A percentile compares a stretch with the other conserved stretches of the same genome.
Evolutionary conservation across 2,797 vertebrate species (phyloP).

Genomic region (Pangasius sanitwongsei): DNA sequence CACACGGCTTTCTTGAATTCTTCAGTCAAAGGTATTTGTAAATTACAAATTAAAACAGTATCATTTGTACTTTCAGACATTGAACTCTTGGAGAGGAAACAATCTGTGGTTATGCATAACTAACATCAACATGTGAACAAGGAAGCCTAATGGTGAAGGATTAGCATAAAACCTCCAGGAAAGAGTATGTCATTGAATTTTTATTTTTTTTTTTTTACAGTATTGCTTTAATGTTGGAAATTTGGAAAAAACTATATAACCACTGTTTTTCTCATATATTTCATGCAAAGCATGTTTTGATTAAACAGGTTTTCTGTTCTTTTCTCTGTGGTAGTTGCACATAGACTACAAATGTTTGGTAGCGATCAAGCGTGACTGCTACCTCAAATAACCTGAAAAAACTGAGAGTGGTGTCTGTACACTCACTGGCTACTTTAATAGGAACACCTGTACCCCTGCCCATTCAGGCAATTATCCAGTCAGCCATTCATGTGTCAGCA

Average conservation of each 20-base stretch:
- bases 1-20: neutral
- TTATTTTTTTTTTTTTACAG: neutral
- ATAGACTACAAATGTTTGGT: neutral
- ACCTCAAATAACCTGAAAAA: neutral
- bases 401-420: too few relatives aligned
- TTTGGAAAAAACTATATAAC: neutral
- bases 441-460: neutral
- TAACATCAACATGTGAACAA: neutral
- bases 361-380: too few relatives aligned
- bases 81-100: neutral
- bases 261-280: neutral
- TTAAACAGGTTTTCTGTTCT: neutral
- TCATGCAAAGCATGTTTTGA: neutral
- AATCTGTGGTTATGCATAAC: neutral
- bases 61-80: neutral
- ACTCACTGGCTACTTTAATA: neutral
- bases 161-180: neutral
- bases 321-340: neutral
- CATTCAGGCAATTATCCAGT: neutral
- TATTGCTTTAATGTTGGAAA: neutral
- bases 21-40: neutral
- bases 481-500: neutral
- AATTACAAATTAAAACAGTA: neutral
- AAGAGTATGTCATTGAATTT: neutral
- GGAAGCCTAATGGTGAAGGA: neutral